Conservation (phyloP, 2,797 vertebrate genomes). For the Octomys mimax region DNA sequence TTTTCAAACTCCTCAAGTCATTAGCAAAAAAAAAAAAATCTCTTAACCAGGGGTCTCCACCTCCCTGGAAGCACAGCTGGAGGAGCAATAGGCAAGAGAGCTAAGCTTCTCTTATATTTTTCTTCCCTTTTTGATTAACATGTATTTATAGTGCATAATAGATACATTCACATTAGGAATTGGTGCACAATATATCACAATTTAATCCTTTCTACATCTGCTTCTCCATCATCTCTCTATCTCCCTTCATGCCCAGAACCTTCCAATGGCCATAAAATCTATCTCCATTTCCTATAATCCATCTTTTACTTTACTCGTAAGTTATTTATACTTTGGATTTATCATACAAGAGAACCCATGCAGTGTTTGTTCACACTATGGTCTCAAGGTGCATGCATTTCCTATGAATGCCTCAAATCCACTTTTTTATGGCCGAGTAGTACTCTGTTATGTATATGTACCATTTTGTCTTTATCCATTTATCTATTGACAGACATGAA, state of each 20-base stretch:
- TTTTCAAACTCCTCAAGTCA: neutral
- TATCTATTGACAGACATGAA: neutral
- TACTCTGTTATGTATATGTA: neutral
- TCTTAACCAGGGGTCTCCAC: neutral
- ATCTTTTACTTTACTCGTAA: neutral
- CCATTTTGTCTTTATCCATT: neutral
- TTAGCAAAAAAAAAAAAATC: slow-evolving; percentile 28
- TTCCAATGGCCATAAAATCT: neutral
- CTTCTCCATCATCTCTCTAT: neutral
- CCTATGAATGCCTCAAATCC: neutral
- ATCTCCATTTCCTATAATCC: neutral
- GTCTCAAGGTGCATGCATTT: neutral
- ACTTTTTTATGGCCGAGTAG: neutral
- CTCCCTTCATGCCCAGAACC: neutral
- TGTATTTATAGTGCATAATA: neutral
- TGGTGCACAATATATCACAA: neutral
- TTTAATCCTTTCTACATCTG: neutral
- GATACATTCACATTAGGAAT: neutral
- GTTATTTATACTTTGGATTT: neutral
- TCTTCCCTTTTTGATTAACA: neutral
- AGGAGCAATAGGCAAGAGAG: neutral
- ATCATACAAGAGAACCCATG: neutral
- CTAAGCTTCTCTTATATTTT: neutral
- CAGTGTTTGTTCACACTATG: neutral
- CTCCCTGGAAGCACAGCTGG: neutral